phyloP scores from a whole-genome alignment of 2,113 vertebrate genomes.

The Trinectes maculatus region DNA sequence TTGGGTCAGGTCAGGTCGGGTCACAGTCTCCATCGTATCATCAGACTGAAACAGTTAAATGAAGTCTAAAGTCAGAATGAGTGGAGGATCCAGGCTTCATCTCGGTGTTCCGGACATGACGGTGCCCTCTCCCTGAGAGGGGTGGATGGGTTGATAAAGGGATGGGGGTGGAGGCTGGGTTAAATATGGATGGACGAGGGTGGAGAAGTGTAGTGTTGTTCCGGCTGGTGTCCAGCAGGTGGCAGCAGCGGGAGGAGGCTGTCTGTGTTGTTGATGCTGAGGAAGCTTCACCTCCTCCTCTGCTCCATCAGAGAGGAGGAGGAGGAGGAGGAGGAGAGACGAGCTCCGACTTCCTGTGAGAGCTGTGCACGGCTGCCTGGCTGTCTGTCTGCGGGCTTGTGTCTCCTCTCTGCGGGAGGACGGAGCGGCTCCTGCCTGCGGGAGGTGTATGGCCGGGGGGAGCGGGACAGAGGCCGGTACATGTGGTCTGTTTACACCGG shows the following conservation, averaged over 20 bases:
- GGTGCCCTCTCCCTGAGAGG: too few relatives aligned
- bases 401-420: constrained; percentile 32
- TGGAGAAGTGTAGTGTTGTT: background rate
- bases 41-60: too few relatives aligned
- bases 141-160: too few relatives aligned
- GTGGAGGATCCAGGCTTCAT: too few relatives aligned
- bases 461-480: constrained; percentile 30
- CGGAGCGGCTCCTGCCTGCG: constrained; percentile 11
- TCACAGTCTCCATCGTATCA: too few relatives aligned
- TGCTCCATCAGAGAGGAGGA: constrained; percentile 58
- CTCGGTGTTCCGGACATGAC: too few relatives aligned
- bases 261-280: constrained; percentile 61
- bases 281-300: constrained; percentile 62
- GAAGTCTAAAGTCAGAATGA: too few relatives aligned
- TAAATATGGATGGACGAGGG: too few relatives aligned
- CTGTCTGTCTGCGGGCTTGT: constrained; percentile 52
- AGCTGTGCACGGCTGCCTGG: constrained; percentile 45
- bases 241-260: constrained; percentile 61
- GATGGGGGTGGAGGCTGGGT: too few relatives aligned
- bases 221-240: constrained; percentile 18
- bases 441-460: constrained; percentile 13
- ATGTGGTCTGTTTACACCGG: constrained; percentile 72
- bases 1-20: too few relatives aligned
- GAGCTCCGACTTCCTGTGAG: constrained; percentile 79
- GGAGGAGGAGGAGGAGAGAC: constrained; percentile 43